A percentile compares a stretch with the other conserved stretches of the same genome.
These are phyloP conservation scores for Drosophila trapezifrons DNA, from an alignment of 1,140 invertebrate species.

Conservation along the genomic window DNA sequence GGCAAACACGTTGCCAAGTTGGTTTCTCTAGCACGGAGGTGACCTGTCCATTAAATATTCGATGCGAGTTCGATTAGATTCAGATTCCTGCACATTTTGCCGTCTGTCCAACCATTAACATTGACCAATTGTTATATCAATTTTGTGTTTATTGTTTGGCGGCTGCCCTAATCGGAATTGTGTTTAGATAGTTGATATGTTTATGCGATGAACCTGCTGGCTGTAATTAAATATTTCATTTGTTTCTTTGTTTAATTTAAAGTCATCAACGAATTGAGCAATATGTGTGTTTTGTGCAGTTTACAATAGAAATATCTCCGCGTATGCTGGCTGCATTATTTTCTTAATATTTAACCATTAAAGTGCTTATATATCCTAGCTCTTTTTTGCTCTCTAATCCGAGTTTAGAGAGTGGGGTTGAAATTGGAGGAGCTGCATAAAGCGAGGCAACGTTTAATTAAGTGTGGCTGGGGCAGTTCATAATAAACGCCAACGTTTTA, in stretches of 20 bases:
- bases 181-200: constrained; percentile 28
- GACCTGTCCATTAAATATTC: constrained; percentile 18
- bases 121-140: constrained; percentile 13
- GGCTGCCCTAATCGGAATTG: constrained; percentile 15
- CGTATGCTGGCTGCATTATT: no score
- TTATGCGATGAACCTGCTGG: constrained; percentile 16
- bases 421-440: constrained; percentile 14
- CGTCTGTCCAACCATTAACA: neutral
- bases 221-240: constrained; percentile 8
- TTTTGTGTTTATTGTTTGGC: constrained; percentile 11
- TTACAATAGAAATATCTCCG: neutral
- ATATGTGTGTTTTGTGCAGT: neutral
- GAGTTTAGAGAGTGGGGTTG: neutral
- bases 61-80: constrained; percentile 25
- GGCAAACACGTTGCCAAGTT: constrained; percentile 25
- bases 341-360: neutral
- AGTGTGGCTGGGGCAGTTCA: constrained; percentile 33
- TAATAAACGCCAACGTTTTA: constrained; percentile 19
- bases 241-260: constrained; percentile 3
- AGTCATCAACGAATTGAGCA: neutral
- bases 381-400: no score
- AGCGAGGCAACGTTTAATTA: constrained; percentile 15
- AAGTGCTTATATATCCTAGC: no score
- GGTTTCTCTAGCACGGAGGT: no score
- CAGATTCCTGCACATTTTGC: constrained; percentile 21